Evolutionary conservation across 2,888 invertebrate species (phyloP), one percentile per base, ranked within the genome.

Genomic region (Exocentrus adspersus): DNA sequence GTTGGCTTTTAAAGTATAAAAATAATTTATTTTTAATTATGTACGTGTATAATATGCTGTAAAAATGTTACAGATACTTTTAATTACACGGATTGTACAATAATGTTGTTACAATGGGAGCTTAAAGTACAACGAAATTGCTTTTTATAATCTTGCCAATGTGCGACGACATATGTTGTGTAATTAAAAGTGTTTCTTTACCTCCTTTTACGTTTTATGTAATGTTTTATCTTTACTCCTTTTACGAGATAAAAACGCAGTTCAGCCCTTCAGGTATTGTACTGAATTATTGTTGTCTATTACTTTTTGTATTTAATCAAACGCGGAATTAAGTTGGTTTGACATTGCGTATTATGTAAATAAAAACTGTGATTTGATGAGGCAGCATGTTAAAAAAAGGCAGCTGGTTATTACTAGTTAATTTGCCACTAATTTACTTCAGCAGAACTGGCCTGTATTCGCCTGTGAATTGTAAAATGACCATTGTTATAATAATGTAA

Each of bases 51-150:
- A 60, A 42, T 60, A 51, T 57, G 51, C 14, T 61, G 61, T 60
- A 61, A 57, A 60, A 60, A 52, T 63, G 45, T 53, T 62, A 60
- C 17, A 10, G 9, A 62, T 61, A 54, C 62, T 67, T 57, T 67
- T 54, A 58, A 58, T 60, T 63, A 63, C 67, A 59, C 59, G 41
- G 45, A 52, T 24, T 60, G 48, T 61, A 60, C 64, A 64, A 64
- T 68, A 66, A 60, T 60, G 52, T 14, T 45, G 60, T 57, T 53
- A 20, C 54, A 32, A 54, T 28, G 52, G 51, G 66, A 70, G 67
- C 67, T 70, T 66, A 64, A 52, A 65, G 65, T 67, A 68, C 68
- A 70, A 68, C 68, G 68, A 70, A 69, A 43, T 46, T 60, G 52
- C 59, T 66, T 68, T 46, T 67, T 62, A 57, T 54, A 53, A 45